A percentile compares a stretch with the other conserved stretches of the same genome.
phyloP scores from a whole-genome alignment of 1,140 invertebrate species.

The Hetaerina americana region DNA sequence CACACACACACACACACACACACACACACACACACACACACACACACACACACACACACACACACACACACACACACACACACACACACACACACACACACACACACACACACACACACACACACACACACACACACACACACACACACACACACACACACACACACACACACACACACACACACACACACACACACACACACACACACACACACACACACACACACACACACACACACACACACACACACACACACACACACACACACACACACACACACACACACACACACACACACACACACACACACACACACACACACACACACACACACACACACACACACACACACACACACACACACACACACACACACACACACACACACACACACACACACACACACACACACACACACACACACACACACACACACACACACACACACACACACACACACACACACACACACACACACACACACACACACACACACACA shows the following conservation, averaged over 20 bases:
- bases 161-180: background rate
- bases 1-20: conserved; percentile 4
- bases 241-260: background rate
- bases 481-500: background rate
- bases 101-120: background rate
- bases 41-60: background rate
- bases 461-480: background rate
- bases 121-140: background rate
- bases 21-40: background rate
- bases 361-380: background rate
- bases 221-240: background rate
- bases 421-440: background rate
- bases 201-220: background rate
- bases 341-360: background rate
- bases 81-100: conserved; percentile 15
- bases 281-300: background rate
- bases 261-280: background rate
- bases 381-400: background rate
- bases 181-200: background rate
- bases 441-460: background rate
- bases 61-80: conserved; percentile 9
- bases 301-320: background rate
- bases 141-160: background rate
- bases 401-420: background rate
- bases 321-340: background rate